Evolutionary conservation across 2,113 vertebrate species (phyloP).

Genomic region (Fulmarus glacialis): DNA sequence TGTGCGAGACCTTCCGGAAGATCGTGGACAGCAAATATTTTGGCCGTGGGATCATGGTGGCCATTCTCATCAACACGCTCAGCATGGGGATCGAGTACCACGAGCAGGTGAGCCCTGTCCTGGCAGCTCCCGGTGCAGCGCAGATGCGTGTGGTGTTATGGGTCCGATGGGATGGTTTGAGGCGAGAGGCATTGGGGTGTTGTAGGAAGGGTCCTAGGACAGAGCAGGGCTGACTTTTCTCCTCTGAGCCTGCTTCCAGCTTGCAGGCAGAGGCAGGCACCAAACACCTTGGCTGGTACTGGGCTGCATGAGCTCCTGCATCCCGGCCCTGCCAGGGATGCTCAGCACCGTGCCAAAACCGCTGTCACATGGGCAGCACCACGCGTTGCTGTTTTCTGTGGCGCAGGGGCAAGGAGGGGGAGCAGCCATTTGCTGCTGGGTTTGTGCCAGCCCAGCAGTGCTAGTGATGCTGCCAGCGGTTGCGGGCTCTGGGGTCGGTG

Average conservation of each 20-base stretch:
- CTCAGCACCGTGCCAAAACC: fast-evolving
- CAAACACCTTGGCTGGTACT: not conserved
- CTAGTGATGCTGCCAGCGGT: fast-evolving
- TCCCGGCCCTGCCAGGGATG: not conserved
- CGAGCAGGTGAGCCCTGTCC: conserved; percentile 84
- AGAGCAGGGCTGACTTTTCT: not conserved
- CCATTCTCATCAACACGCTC: conserved; percentile 96
- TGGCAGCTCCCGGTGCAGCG: fast-evolving
- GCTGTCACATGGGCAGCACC: not conserved
- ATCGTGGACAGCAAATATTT: conserved; percentile 99
- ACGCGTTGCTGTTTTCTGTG: fast-evolving
- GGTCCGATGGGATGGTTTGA: fast-evolving
- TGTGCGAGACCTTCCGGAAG: conserved; percentile 93
- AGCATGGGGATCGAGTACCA: conserved; percentile 99
- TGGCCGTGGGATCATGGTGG: conserved; percentile 97
- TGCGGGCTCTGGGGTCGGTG: not conserved
- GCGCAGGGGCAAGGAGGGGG: not conserved
- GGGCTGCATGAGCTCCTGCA: not conserved
- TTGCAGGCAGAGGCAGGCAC: not conserved
- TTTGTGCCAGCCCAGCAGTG: not conserved
- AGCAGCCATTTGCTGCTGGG: not conserved
- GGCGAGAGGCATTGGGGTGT: not conserved
- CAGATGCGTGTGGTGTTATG: fast-evolving
- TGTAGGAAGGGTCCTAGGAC: not conserved
- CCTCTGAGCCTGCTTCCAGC: not conserved